Evolutionary conservation across 1,140 invertebrate genomes (phyloP), one percentile per base, ranked within the genome.

Genomic region (Drosophila willistoni): DNA sequence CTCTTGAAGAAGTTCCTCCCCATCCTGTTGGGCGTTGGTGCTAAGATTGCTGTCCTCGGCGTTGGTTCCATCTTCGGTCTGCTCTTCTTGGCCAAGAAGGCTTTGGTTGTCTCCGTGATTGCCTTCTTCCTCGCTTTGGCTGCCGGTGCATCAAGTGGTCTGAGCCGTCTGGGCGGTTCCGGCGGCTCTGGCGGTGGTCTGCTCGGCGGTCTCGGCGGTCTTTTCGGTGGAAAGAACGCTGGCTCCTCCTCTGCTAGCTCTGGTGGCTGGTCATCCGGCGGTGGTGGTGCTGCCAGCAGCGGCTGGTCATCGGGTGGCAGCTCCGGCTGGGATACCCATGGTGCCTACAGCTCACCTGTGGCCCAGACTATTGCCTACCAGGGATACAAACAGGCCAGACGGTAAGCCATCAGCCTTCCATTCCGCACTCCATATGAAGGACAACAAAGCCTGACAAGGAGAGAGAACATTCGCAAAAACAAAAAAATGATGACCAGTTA

Each of bases 21-120:
- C 7, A 84, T 95, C 33, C 75, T 95, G 57, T 72, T 95, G 39
- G 94, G 93, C 34, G 92, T 94, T 14, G 95, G 95, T 91, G 90
- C 94, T 69, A 95, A 95, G 84, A 90, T 95, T 55, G 94, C 93
- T 42, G 91, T 93, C 1, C 89, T 95, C 41, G 92, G 93, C 13
- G 93, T 93, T 33, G 91, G 95, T 13, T 92, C 93, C 12, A 95
- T 94, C 92, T 93, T 95, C 80, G 93, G 92, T 33, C 93, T 95
- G 65, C 93, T 93, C 34, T 90, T 95, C 47, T 90, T 95, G 76
- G 95, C 95, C 77, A 95, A 95, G 93, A 95, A 95, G 79, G 95
- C 95, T 59, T 92, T 95, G 72, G 75, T 95, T 63, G 93, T 94
- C 9, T 94, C 94, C 4, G 73, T 95, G 44, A 91, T 95, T 22